Evolutionary conservation across 2,113 vertebrate genomes (phyloP), one percentile per base, ranked within the genome.

Genomic region (Cyprinodon brontotheroides): DNA sequence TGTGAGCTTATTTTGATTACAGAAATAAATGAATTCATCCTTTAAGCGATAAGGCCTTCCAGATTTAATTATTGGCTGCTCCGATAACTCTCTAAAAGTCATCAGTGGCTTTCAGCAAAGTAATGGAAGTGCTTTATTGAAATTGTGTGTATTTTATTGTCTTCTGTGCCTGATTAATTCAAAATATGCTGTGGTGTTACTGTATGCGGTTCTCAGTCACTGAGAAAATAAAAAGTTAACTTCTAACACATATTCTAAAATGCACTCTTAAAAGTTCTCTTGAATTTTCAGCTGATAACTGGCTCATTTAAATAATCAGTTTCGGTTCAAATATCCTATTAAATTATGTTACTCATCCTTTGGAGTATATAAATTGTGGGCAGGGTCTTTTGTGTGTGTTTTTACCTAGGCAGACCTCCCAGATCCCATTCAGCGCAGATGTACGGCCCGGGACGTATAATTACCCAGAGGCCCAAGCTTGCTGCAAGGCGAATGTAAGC

Each of bases 361-460:
- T 11, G 4, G 36, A 29, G 22, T 57, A 68, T 4, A 73, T 36
- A 15, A 20, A 61, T 68, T 11, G 22, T 8, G 12, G 11, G 47
- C 39, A 59, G 9, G 11, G 14, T 3, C n/a, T 37, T 59, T 37
- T 45, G 5, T 11, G 22, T 14, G 48, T 73, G n/a, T 41, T n/a
- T 90, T 93, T 77, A 98, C 97, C 96, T 98, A 80, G 97, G 97
- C 65, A 98, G 84, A 0, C 96, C 97, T 1, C 96, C 96, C 0
- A 98, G 94, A 82, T 98, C 97, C 90, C 96, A 95, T 14, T 98
- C 97, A 0, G 96, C 93, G 85, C 96, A 98, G 89, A 98, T 96
- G 63, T 97, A 98, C 0, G 97, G 97, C 13, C 97, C 97, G 3
- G 97, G 97, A 65, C 96, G 95, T 72, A 98, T 92, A 73, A 97